Evolutionary conservation across 2,113 vertebrate species (phyloP), one percentile per base, ranked within the genome.

Genomic region (Terrapene triunguis): DNA sequence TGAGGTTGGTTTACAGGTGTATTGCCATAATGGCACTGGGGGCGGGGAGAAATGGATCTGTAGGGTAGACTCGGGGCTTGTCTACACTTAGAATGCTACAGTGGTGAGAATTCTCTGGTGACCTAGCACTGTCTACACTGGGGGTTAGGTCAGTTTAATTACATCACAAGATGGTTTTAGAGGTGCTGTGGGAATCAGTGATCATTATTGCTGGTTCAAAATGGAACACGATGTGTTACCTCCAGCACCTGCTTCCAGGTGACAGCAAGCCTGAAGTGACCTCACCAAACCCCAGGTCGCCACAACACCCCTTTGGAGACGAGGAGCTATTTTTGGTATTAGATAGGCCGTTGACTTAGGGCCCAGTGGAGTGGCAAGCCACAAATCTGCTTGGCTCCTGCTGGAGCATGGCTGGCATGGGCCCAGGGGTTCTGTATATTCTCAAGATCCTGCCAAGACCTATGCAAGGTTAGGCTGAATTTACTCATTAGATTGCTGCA

Each of bases 211-310:
- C 57, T 59, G 57, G 27, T 59, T 27, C 59, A 65, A 65, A 65
- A 65, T 65, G 62, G 13, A 65, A 65, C 14, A 35, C 6, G 3
- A 35, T 86, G 8, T 44, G 27, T 47, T 74, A 62, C 24, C 24
- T 91, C 74, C 92, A 93, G 55, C 94, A 88, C 44, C n/a, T 76
- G 9, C 65, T 93, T 84, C 50, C 21, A 87, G 74, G 82, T 74
- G 10, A 44, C 17, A 38, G 5, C 29, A 50, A 47, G 8, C 74
- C 84, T 93, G 16, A 6, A 80, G 47, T 29, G 3, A 38, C 78
- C 24, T 92, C n/a, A 6, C 24, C 32, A 91, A 89, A 14, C 1
- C 32, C 7, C 21, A 82, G 0, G 54, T 51, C 24, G 82, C 51
- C 2, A 2, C 50, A 47, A 65, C 32, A n/a, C 74, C 21, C 10